phyloP scores from a whole-genome alignment of 1,140 invertebrate genomes.

The Goniozus legneri region DNA sequence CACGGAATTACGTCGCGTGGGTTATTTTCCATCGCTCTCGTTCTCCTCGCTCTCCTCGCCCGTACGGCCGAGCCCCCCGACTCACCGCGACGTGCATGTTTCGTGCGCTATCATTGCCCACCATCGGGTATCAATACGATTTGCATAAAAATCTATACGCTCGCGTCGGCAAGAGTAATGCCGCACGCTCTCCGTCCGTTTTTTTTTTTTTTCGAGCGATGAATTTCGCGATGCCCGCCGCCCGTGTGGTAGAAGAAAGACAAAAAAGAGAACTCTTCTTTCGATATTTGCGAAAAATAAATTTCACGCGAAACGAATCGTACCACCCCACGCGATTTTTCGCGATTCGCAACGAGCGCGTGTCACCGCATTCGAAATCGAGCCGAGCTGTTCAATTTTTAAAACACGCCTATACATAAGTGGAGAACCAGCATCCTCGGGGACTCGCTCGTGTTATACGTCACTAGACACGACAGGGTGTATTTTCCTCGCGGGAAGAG shows the following conservation, averaged over 20 bases:
- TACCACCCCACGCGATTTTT: slow-evolving; percentile 23
- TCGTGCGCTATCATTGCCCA: slow-evolving; percentile 43
- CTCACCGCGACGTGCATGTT: slow-evolving; percentile 43
- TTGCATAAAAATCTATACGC: slow-evolving; percentile 55
- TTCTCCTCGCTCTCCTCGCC: too few species aligned
- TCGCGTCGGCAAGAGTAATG: slow-evolving; percentile 28
- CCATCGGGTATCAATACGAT: slow-evolving; percentile 52
- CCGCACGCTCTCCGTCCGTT: slow-evolving; percentile 28
- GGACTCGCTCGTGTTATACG: too few species aligned
- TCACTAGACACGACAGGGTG: too few species aligned
- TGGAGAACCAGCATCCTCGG: slow-evolving; percentile 8
- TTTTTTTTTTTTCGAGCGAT: not conserved
- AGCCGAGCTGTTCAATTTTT: slow-evolving; percentile 37
- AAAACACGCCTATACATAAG: slow-evolving; percentile 17
- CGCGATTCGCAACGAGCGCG: slow-evolving; percentile 28
- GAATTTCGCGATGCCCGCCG: too few species aligned
- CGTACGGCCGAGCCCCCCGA: too few species aligned
- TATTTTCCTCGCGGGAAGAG: too few species aligned
- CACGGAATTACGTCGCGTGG: too few species aligned
- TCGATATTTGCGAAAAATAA: too few species aligned
- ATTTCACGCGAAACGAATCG: too few species aligned
- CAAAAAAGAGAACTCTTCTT: too few species aligned
- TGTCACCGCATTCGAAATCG: slow-evolving; percentile 43
- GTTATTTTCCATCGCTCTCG: too few species aligned
- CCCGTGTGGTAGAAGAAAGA: too few species aligned